Conservation (phyloP, 2,888 invertebrate genomes). For the Temnothorax unifasciatus region DNA sequence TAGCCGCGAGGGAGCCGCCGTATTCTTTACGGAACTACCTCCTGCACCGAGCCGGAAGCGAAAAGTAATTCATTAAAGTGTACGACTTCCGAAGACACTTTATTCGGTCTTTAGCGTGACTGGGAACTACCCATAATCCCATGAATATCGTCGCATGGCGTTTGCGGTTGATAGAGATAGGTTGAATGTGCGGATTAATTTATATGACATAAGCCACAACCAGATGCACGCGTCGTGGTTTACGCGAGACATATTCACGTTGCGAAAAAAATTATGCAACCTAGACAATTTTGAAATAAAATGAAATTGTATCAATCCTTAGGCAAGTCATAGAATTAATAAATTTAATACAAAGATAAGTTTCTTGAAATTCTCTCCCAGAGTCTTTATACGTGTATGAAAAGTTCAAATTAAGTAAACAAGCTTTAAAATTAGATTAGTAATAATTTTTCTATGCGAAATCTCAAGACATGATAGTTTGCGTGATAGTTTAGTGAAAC, state of each 20-base stretch:
- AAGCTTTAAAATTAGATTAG: neutral
- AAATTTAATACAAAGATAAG: neutral
- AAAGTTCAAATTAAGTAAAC: neutral
- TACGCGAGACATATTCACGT: slow-evolving; percentile 11
- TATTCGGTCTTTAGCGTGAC: slow-evolving; percentile 56
- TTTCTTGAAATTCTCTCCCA: neutral
- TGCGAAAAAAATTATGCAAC: slow-evolving; percentile 16
- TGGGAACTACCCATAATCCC: slow-evolving; percentile 41
- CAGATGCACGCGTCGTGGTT: neutral
- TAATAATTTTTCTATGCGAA: neutral
- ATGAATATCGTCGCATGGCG: slow-evolving; percentile 34
- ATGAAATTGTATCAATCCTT: neutral
- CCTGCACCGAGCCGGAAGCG: slow-evolving; percentile 44
- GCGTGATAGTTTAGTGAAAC: slow-evolving; percentile 7
- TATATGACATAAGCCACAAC: neutral
- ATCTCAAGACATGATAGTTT: neutral
- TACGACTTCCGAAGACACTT: slow-evolving; percentile 58
- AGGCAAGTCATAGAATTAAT: neutral
- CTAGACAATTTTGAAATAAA: slow-evolving; percentile 1
- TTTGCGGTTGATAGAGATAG: slow-evolving; percentile 1
- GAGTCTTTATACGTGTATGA: neutral
- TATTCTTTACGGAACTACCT: slow-evolving; percentile 57
- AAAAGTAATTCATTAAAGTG: slow-evolving; percentile 73
- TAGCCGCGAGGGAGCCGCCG: slow-evolving; percentile 27
- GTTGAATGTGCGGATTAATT: slow-evolving; percentile 25